Percentiles rank a stretch among this genome's conserved stretches.
Conservation (phyloP, 2,113 vertebrate species). For the Mungos mungo region DNA sequence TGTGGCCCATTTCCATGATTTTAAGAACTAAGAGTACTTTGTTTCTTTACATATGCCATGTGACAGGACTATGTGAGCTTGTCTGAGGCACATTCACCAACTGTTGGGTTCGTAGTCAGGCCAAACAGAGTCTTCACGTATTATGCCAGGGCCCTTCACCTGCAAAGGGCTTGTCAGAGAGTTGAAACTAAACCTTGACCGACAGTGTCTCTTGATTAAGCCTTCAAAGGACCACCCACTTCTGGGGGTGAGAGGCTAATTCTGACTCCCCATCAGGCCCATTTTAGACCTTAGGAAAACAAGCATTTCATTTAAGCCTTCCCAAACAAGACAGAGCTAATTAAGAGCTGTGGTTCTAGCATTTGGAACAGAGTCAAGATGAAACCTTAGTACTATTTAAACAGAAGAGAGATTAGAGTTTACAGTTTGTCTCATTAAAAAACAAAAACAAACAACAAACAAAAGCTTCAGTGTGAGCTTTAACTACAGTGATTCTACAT, state of each 20-base stretch:
- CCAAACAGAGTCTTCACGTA: neutral
- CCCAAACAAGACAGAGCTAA: neutral
- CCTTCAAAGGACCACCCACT: constrained; percentile 84
- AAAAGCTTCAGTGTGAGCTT: constrained; percentile 20
- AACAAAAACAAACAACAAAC: neutral
- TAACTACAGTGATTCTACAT: constrained; percentile 15
- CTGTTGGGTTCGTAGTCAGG: neutral
- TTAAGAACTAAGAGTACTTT: constrained; percentile 28
- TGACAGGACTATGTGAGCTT: neutral
- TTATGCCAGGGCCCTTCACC: constrained; percentile 10
- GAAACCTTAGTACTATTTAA: constrained; percentile 29
- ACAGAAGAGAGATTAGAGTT: constrained; percentile 12
- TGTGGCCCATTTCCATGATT: neutral
- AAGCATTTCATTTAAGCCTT: constrained; percentile 51
- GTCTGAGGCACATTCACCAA: neutral
- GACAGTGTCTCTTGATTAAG: constrained; percentile 59
- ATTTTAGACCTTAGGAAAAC: constrained; percentile 78
- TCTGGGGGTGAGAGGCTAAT: constrained; percentile 68
- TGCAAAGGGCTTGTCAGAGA: constrained; percentile 36
- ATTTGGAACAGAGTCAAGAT: neutral
- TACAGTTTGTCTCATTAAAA: constrained; percentile 8
- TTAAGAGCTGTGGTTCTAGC: constrained; percentile 37
- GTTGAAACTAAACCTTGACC: constrained; percentile 42
- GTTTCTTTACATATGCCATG: neutral
- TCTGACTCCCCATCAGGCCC: constrained; percentile 50